Conservation (phyloP, 2,113 vertebrate species). For the Cyanoderma ruficeps region DNA sequence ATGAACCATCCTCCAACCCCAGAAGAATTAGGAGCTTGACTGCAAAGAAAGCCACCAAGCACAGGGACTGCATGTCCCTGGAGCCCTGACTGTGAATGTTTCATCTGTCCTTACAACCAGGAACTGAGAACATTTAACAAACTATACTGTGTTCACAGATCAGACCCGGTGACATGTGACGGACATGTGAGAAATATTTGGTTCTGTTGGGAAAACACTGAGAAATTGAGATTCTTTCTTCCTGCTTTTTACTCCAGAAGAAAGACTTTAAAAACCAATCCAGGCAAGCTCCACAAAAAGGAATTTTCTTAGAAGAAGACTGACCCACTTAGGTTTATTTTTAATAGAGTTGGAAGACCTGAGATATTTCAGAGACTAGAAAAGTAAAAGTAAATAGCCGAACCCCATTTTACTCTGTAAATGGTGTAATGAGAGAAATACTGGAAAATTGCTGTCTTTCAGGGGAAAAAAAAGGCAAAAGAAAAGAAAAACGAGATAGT, state of each 20-base stretch:
- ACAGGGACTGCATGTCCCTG: background rate
- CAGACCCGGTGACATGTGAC: background rate
- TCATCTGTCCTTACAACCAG: background rate
- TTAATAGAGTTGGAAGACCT: background rate
- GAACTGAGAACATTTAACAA: background rate
- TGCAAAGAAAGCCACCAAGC: background rate
- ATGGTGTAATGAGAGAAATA: background rate
- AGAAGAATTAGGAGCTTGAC: background rate
- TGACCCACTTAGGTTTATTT: background rate
- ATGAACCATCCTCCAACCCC: background rate
- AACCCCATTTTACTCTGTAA: background rate
- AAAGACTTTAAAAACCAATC: background rate
- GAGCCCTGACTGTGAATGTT: background rate
- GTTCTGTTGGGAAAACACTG: background rate
- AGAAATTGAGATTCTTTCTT: background rate
- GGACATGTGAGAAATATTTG: background rate
- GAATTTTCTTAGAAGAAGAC: background rate
- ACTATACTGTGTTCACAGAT: background rate
- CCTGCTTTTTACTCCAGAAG: background rate
- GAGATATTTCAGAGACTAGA: background rate
- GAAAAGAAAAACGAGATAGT: background rate
- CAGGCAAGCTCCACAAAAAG: background rate
- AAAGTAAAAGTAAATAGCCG: background rate
- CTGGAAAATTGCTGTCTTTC: background rate
- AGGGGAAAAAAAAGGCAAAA: background rate